Conservation (phyloP, 2,797 vertebrate genomes). For the Clarias fuscus region DNA sequence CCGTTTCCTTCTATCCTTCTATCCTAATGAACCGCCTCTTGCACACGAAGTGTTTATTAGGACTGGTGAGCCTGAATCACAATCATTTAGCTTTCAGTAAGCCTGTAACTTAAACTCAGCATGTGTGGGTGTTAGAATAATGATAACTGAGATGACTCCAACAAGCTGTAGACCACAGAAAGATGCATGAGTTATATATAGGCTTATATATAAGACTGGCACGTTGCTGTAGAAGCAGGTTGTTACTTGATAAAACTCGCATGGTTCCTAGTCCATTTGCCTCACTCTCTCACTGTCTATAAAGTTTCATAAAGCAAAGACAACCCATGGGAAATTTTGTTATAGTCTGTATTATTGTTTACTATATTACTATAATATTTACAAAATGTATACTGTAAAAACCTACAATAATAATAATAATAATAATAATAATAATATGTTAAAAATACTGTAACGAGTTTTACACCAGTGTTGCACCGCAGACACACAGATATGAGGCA, state of each 20-base stretch:
- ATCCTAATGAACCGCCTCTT: conserved; percentile 39
- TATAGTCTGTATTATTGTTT: too few species aligned
- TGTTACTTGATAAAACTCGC: background rate
- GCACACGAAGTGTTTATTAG: conserved; percentile 41
- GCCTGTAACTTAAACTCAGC: conserved; percentile 2
- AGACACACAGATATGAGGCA: too few species aligned
- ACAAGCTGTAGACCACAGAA: background rate
- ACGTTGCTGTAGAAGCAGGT: background rate
- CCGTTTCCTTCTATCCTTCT: conserved; percentile 9
- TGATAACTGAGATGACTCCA: background rate
- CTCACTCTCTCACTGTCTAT: background rate
- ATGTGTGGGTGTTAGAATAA: background rate
- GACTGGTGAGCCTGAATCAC: conserved; percentile 2
- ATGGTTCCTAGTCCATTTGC: background rate
- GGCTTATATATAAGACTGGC: background rate
- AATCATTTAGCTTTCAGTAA: conserved; percentile 26
- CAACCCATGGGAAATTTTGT: background rate
- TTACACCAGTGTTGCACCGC: too few species aligned
- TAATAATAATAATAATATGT: too few species aligned
- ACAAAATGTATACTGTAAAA: too few species aligned
- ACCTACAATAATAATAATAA: too few species aligned
- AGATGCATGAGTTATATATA: background rate
- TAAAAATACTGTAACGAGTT: too few species aligned
- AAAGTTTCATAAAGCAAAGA: background rate
- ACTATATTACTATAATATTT: too few species aligned